Evolutionary conservation across 2,888 invertebrate species (phyloP).

Genomic region (Xanthia togata): DNA sequence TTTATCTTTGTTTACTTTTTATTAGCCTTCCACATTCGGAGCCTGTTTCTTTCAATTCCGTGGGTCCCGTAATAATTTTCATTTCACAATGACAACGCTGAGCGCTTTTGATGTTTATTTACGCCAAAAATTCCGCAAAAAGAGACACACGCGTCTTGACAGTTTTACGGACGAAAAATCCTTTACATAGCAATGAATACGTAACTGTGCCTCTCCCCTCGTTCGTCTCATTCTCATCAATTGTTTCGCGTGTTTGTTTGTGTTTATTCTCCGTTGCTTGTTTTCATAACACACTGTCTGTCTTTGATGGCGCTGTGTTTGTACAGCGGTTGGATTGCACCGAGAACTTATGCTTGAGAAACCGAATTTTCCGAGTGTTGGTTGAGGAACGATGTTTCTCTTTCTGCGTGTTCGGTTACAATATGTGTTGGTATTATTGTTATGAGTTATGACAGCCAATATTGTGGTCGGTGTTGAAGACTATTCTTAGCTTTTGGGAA

Average conservation of each 20-base stretch:
- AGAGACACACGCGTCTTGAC: slow-evolving; percentile 71
- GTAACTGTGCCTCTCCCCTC: slow-evolving; percentile 70
- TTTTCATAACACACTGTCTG: slow-evolving; percentile 89
- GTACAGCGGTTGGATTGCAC: slow-evolving; percentile 82
- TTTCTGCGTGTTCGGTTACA: slow-evolving; percentile 53
- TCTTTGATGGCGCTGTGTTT: slow-evolving; percentile 87
- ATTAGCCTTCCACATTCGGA: slow-evolving; percentile 42
- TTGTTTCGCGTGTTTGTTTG: slow-evolving; percentile 88
- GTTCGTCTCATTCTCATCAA: slow-evolving; percentile 83
- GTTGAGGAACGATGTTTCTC: slow-evolving; percentile 54
- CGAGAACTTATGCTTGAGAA: slow-evolving; percentile 74
- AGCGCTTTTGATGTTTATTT: slow-evolving; percentile 68
- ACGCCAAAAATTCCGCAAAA: slow-evolving; percentile 70
- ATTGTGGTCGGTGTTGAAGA: slow-evolving; percentile 23
- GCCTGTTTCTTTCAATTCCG: slow-evolving; percentile 60
- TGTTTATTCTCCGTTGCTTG: slow-evolving; percentile 88
- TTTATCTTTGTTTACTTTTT: slow-evolving; percentile 52
- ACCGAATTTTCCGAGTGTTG: slow-evolving; percentile 70
- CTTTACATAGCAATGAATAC: slow-evolving; percentile 80
- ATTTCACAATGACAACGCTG: slow-evolving; percentile 62
- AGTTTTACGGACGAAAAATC: slow-evolving; percentile 78
- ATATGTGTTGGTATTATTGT: slow-evolving; percentile 45
- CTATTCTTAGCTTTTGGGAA: slow-evolving; percentile 5
- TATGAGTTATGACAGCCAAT: slow-evolving; percentile 40
- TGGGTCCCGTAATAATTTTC: slow-evolving; percentile 60